phyloP scores from a whole-genome alignment of 2,888 invertebrate species.

The Platycnemis pennipes region DNA sequence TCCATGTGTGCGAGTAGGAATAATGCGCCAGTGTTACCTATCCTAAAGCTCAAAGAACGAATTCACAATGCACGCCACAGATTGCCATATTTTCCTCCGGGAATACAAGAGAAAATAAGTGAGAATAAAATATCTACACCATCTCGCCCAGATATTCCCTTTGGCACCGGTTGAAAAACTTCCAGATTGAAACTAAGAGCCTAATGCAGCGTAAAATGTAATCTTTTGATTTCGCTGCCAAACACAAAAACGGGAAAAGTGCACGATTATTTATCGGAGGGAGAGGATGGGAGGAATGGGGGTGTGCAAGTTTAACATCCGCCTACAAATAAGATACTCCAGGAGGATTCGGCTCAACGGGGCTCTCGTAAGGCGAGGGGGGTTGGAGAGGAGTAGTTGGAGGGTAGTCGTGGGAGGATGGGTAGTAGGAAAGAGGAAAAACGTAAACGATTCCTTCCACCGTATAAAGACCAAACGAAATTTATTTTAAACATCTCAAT shows the following conservation, averaged over 20 bases:
- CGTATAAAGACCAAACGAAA: conserved; percentile 63
- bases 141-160: no score
- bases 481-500: conserved; percentile 68
- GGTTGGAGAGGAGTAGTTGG: neutral
- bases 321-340: conserved; percentile 61
- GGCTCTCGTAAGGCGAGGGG: neutral
- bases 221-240: neutral
- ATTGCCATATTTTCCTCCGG: no score
- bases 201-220: neutral
- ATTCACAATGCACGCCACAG: no score
- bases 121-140: no score
- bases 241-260: neutral
- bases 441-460: conserved; percentile 56
- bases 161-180: no score
- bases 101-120: no score
- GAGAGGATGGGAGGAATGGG: neutral
- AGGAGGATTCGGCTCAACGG: conserved; percentile 7
- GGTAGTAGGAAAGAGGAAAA: conserved; percentile 37
- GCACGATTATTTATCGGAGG: conserved; percentile 4
- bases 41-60: no score
- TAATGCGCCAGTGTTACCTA: no score
- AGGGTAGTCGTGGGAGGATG: neutral
- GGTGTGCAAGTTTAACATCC: neutral
- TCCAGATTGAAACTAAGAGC: neutral
- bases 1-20: no score